phyloP scores from a whole-genome alignment of 2,888 invertebrate genomes.

The Nymphalis c-album region DNA sequence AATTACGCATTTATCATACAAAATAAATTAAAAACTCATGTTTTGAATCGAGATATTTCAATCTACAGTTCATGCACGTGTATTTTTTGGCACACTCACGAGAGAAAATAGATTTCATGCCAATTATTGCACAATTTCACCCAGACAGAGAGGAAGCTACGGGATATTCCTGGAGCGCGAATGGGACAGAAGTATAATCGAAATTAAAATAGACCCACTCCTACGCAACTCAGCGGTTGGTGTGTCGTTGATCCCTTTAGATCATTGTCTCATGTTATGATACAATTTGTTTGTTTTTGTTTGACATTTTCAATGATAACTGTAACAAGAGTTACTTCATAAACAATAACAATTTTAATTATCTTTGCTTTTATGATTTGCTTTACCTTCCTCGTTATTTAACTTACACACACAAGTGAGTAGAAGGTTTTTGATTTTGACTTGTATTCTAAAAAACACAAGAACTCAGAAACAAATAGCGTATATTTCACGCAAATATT shows the following conservation, averaged over 20 bases:
- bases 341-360: too few relatives aligned
- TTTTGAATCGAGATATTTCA: background rate
- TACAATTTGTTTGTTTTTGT: constrained; percentile 59
- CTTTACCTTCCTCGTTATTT: background rate
- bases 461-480: too few relatives aligned
- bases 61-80: constrained; percentile 53
- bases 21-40: background rate
- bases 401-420: too few relatives aligned
- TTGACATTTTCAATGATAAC: constrained; percentile 25
- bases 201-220: constrained; percentile 73
- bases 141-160: constrained; percentile 48
- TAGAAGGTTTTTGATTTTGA: too few relatives aligned
- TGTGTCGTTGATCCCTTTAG: constrained; percentile 75
- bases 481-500: too few relatives aligned
- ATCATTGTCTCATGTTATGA: constrained; percentile 53
- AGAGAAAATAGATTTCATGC: constrained; percentile 61
- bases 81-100: constrained; percentile 64
- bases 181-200: constrained; percentile 56
- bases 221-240: constrained; percentile 64
- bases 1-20: background rate
- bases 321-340: background rate
- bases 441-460: too few relatives aligned
- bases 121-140: constrained; percentile 73
- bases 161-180: constrained; percentile 30
- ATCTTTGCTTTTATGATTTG: background rate